Evolutionary conservation across 2,888 invertebrate species (phyloP).

Genomic region (Nycteola revayana): DNA sequence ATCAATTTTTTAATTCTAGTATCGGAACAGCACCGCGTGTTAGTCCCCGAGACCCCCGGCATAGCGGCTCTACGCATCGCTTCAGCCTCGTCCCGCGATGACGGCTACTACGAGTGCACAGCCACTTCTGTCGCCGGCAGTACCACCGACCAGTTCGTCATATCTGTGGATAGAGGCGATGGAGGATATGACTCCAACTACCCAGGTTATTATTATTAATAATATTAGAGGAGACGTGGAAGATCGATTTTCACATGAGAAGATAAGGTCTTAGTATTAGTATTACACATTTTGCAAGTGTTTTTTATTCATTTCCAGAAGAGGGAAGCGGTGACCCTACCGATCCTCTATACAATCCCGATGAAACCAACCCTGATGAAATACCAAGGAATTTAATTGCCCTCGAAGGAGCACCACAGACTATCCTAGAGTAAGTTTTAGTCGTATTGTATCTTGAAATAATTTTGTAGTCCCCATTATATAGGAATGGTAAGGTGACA

Average conservation of each 20-base stretch:
- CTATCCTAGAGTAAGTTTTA: constrained; percentile 9
- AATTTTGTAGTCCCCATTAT: too few relatives aligned
- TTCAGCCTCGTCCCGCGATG: constrained; percentile 73
- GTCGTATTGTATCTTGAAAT: too few relatives aligned
- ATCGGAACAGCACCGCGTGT: constrained; percentile 25
- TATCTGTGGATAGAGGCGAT: constrained; percentile 77
- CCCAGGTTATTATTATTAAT: too few relatives aligned
- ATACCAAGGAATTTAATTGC: neutral
- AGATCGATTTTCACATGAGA: too few relatives aligned
- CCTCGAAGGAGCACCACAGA: neutral
- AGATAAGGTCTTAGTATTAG: too few relatives aligned
- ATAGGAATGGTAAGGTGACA: too few relatives aligned
- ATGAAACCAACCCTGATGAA: neutral
- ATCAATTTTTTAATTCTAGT: neutral
- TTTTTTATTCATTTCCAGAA: neutral
- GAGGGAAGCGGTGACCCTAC: constrained; percentile 8
- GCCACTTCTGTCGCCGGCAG: constrained; percentile 86
- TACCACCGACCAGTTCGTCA: constrained; percentile 83
- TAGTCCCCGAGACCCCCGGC: constrained; percentile 44
- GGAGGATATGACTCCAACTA: constrained; percentile 31
- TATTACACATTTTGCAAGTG: too few relatives aligned
- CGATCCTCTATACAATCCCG: neutral
- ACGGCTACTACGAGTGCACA: constrained; percentile 87
- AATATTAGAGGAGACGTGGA: too few relatives aligned
- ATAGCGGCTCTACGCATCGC: constrained; percentile 55